Evolutionary conservation across 2,888 invertebrate genomes (phyloP), one percentile per base, ranked within the genome.

Genomic region (Athalia circularis): DNA sequence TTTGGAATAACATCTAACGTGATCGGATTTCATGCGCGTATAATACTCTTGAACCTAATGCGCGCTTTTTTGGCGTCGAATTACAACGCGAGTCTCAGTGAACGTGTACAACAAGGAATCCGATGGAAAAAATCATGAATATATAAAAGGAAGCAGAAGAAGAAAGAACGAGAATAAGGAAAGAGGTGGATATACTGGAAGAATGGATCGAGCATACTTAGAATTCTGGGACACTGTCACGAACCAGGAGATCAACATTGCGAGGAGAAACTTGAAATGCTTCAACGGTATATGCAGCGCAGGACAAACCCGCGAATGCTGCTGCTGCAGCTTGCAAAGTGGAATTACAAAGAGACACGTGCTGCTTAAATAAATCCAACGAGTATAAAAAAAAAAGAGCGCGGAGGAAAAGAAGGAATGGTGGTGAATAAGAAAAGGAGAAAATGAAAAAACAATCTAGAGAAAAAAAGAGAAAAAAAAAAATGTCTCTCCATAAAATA

Each of bases 1-100:
- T 72, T 45, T 5, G 72, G 72, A 3, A 82, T 79, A 6, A 83
- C 79, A 43, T 84, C 83, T 1, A 77, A 61, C 76, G 65, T 50
- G 81, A 75, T 45, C 45, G 45, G 72, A 72, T 72, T 59, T 74
- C 79, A 65, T 72, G 65, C 65, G 76, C 54, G 4, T 52, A 68
- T 68, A 29, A 29, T 29, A 29, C 29, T 29, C 29, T 29, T 29
- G 29, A 29, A 29, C 29, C 29, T 29, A 29, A 29, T 29, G 29
- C 29, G 29, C 29, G 29, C 29, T 29, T 29, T 29, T 29, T 29
- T 29, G 29, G 29, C 29, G 29, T 29, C 29, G 29, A 29, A 29
- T 29, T 29, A 29, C 29, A 29, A 1, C 29, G 29, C 29, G 29
- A 29, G 29, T 29, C 29, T 29, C 29, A 29, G 29, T 29, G 29